These are phyloP conservation scores for Drosophila novamexicana DNA, from an alignment of 1,140 invertebrate species.

Conservation along the genomic window DNA sequence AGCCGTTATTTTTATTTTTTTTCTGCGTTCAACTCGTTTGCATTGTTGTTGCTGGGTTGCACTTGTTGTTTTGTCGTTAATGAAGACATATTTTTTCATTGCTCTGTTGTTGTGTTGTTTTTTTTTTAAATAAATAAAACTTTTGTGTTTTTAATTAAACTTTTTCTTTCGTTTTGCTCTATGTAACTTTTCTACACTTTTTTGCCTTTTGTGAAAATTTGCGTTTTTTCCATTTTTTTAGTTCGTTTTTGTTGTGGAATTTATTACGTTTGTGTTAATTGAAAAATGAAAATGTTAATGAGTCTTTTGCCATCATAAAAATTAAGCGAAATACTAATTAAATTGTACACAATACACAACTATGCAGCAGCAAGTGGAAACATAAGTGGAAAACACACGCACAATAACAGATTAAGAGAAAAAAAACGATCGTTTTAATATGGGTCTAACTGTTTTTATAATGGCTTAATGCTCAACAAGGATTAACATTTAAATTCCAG, in stretches of 20 bases:
- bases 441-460: background rate
- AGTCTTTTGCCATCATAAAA: slow-evolving; percentile 73
- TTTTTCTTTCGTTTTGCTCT: slow-evolving; percentile 63
- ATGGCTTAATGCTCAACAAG: no score
- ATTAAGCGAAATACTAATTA: slow-evolving; percentile 79
- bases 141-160: slow-evolving; percentile 83
- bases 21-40: slow-evolving; percentile 37
- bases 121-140: slow-evolving; percentile 78
- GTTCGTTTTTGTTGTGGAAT: slow-evolving; percentile 56
- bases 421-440: background rate
- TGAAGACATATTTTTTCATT: slow-evolving; percentile 82
- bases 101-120: slow-evolving; percentile 40
- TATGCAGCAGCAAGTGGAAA: background rate
- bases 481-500: background rate
- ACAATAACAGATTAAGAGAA: background rate
- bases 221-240: slow-evolving; percentile 39
- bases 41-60: slow-evolving; percentile 65
- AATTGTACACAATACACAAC: slow-evolving; percentile 56
- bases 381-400: background rate
- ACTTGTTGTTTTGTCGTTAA: slow-evolving; percentile 72
- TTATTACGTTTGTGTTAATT: slow-evolving; percentile 84
- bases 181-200: slow-evolving; percentile 33
- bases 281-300: slow-evolving; percentile 84
- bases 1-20: slow-evolving; percentile 19
- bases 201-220: slow-evolving; percentile 27